phyloP scores from a whole-genome alignment of 2,113 vertebrate genomes.

The Cheilinus undulatus region DNA sequence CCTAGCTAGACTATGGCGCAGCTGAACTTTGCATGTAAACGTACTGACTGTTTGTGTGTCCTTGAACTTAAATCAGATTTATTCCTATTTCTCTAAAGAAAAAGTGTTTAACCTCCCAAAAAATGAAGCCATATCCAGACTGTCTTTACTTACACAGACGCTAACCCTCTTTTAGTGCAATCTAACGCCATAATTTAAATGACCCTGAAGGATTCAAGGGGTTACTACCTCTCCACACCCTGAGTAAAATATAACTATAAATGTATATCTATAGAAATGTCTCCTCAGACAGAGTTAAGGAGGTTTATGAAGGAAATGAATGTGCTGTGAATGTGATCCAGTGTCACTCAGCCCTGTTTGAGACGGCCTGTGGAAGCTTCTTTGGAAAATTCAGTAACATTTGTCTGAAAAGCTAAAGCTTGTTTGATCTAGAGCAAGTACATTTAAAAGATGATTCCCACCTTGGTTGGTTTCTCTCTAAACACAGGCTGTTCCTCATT shows the following conservation, averaged over 20 bases:
- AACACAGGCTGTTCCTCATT: conserved; percentile 55
- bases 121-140: conserved; percentile 71
- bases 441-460: too few species aligned
- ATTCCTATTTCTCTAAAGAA: too few species aligned
- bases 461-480: too few species aligned
- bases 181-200: conserved; percentile 66
- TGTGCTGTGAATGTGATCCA: conserved; percentile 57
- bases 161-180: conserved; percentile 64
- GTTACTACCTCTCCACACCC: conserved; percentile 70
- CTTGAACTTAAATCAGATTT: too few species aligned
- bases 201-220: conserved; percentile 58
- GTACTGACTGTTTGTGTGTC: background rate
- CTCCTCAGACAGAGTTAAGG: conserved; percentile 24
- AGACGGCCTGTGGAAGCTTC: conserved; percentile 31
- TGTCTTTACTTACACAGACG: conserved; percentile 61
- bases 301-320: conserved; percentile 48
- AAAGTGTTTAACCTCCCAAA: conserved; percentile 1
- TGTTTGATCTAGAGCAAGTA: too few species aligned
- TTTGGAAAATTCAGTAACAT: too few species aligned
- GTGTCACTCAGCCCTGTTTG: conserved; percentile 48
- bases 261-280: conserved; percentile 6
- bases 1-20: too few species aligned
- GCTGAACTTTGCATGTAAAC: too few species aligned
- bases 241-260: conserved; percentile 12
- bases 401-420: too few species aligned